Evolutionary conservation across 1,140 invertebrate genomes (phyloP).

Genomic region (Drosophila pectinifera): DNA sequence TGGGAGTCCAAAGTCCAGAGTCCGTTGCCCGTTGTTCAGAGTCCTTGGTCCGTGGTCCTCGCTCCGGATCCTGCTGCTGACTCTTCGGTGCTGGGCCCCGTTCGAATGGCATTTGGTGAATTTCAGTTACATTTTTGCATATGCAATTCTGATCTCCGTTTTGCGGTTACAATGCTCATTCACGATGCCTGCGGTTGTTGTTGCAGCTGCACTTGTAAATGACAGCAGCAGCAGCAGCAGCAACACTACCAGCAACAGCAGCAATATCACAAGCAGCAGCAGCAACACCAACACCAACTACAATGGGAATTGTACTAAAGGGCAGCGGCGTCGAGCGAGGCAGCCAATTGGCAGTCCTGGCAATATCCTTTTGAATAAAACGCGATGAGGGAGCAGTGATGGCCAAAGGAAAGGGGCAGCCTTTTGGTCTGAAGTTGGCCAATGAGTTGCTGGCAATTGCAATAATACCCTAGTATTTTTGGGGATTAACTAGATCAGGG

Average conservation of each 20-base stretch:
- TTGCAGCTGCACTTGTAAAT: constrained; percentile 67
- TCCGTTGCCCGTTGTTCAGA: constrained; percentile 1
- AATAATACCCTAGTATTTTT: constrained; percentile 24
- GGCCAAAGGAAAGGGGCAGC: neutral
- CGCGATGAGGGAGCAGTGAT: constrained; percentile 12
- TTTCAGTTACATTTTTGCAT: constrained; percentile 78
- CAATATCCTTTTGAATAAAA: constrained; percentile 72
- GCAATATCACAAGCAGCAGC: constrained; percentile 13
- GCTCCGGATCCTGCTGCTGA: constrained; percentile 10
- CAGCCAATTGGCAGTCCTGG: constrained; percentile 56
- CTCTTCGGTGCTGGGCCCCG: constrained; percentile 11
- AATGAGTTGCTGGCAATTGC: constrained; percentile 40
- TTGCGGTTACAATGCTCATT: constrained; percentile 68
- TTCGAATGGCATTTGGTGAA: constrained; percentile 62
- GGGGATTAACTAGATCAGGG: too few species aligned
- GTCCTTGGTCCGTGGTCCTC: neutral
- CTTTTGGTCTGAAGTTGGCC: constrained; percentile 38
- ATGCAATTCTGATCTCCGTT: constrained; percentile 75
- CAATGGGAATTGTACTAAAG: constrained; percentile 31
- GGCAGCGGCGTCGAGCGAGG: constrained; percentile 32
- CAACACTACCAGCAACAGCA: constrained; percentile 17
- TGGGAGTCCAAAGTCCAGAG: neutral
- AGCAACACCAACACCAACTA: constrained; percentile 21
- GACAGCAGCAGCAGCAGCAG: constrained; percentile 54
- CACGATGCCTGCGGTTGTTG: constrained; percentile 56